Percentiles rank a stretch among this genome's conserved stretches.
Conservation (phyloP, 1,140 invertebrate species). For the Trichogramma pretiosum region DNA sequence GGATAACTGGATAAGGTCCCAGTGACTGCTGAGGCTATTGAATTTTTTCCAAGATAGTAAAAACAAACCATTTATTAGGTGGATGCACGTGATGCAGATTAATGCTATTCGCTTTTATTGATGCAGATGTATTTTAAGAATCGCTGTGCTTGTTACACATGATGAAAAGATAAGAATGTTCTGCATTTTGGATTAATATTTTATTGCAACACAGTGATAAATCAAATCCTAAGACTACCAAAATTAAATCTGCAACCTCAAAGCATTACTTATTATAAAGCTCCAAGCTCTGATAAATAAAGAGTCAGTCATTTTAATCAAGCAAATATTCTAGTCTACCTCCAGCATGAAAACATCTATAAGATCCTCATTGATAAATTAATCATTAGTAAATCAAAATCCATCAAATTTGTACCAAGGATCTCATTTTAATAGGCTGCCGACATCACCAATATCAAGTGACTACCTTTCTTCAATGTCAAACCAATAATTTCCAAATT, state of each 20-base stretch:
- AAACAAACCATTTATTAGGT: no score
- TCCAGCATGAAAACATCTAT: constrained; percentile 3
- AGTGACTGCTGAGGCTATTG: no score
- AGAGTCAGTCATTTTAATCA: constrained; percentile 20
- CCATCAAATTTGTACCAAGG: background rate
- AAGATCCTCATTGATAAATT: constrained; percentile 23
- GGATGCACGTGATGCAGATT: no score
- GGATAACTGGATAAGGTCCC: no score
- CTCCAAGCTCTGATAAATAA: constrained; percentile 5
- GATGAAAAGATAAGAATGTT: no score
- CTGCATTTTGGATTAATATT: no score
- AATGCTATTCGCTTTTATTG: no score
- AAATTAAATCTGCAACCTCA: background rate
- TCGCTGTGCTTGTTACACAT: no score
- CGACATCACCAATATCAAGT: background rate
- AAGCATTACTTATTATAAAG: constrained; percentile 1
- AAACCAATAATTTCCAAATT: constrained; percentile 26
- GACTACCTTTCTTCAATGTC: no score
- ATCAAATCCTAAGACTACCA: background rate
- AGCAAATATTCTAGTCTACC: constrained; percentile 22
- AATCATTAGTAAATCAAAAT: constrained; percentile 9
- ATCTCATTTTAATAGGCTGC: no score
- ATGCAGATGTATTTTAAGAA: no score
- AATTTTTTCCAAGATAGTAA: no score
- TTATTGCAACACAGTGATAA: background rate